Evolutionary conservation across 2,113 vertebrate species (phyloP).

Genomic region (Osmerus eperlanus): DNA sequence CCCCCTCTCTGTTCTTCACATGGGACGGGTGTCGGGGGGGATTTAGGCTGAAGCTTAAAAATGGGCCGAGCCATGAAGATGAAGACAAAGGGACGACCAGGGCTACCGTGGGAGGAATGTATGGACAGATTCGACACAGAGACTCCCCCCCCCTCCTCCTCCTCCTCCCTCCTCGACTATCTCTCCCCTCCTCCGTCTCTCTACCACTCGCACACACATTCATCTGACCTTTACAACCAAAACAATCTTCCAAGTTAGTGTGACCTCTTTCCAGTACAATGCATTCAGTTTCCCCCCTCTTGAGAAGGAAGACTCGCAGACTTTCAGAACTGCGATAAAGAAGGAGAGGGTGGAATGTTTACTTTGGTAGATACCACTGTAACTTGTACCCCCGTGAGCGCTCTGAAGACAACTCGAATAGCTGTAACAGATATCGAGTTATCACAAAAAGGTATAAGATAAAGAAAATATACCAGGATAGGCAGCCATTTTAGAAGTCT

Average conservation of each 20-base stretch:
- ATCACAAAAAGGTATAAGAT: neutral
- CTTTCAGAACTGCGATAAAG: too few species aligned
- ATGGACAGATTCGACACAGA: conserved; percentile 10
- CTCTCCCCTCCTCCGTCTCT: neutral
- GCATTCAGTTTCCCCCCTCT: too few species aligned
- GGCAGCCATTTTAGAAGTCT: neutral
- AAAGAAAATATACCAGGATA: neutral
- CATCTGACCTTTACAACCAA: too few species aligned
- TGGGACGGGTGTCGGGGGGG: conserved; percentile 47
- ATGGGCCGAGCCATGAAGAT: conserved; percentile 60
- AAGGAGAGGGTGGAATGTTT: too few species aligned
- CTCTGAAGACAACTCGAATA: too few species aligned
- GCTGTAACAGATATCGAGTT: too few species aligned
- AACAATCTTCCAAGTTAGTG: too few species aligned
- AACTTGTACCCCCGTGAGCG: too few species aligned
- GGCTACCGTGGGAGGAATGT: conserved; percentile 44
- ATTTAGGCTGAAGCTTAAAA: conserved; percentile 52
- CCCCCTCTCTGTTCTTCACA: conserved; percentile 29
- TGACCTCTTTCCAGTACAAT: too few species aligned
- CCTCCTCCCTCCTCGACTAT: neutral
- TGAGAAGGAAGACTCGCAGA: too few species aligned
- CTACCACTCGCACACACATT: neutral
- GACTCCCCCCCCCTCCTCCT: neutral
- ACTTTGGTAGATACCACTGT: too few species aligned
- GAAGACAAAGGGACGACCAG: conserved; percentile 57